Evolutionary conservation across 1,140 invertebrate genomes (phyloP).

Genomic region (Venustaconcha ellipsiformis): DNA sequence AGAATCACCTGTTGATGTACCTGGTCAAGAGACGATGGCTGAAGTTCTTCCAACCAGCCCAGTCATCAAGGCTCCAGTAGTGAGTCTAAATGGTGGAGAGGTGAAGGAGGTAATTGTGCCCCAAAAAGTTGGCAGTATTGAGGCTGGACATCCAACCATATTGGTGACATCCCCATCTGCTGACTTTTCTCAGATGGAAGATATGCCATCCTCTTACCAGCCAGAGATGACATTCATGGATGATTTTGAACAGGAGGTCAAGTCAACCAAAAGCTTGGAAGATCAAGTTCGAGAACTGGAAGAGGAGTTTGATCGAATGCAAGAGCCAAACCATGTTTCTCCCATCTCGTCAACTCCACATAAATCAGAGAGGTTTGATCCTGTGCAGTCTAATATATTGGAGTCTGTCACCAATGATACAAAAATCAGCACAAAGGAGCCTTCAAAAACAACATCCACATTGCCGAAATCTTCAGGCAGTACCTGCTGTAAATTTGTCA

Average conservation of each 20-base stretch:
- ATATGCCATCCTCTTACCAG: constrained; percentile 45
- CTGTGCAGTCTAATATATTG: constrained; percentile 21
- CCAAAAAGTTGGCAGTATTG: constrained; percentile 16
- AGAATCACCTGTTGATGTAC: constrained; percentile 54
- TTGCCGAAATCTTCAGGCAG: constrained; percentile 27
- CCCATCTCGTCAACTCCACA: not conserved
- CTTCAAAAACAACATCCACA: constrained; percentile 4
- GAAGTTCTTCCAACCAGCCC: constrained; percentile 19
- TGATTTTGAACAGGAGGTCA: constrained; percentile 39
- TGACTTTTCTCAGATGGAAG: constrained; percentile 11
- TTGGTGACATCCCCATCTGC: constrained; percentile 10
- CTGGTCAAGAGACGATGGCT: constrained; percentile 5
- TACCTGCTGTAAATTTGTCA: constrained; percentile 39
- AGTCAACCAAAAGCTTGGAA: constrained; percentile 47
- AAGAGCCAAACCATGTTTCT: constrained; percentile 42
- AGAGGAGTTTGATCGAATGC: constrained; percentile 42
- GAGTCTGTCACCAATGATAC: constrained; percentile 17
- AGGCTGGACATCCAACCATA: constrained; percentile 28
- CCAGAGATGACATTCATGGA: constrained; percentile 47
- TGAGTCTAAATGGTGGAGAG: constrained; percentile 23
- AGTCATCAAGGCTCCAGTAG: constrained; percentile 35
- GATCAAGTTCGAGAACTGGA: constrained; percentile 59
- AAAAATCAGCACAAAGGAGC: constrained; percentile 3
- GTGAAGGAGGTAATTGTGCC: constrained; percentile 33
- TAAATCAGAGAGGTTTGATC: constrained; percentile 5